Conservation (phyloP, 1,140 invertebrate genomes). For the Brachionus koreanus region DNA sequence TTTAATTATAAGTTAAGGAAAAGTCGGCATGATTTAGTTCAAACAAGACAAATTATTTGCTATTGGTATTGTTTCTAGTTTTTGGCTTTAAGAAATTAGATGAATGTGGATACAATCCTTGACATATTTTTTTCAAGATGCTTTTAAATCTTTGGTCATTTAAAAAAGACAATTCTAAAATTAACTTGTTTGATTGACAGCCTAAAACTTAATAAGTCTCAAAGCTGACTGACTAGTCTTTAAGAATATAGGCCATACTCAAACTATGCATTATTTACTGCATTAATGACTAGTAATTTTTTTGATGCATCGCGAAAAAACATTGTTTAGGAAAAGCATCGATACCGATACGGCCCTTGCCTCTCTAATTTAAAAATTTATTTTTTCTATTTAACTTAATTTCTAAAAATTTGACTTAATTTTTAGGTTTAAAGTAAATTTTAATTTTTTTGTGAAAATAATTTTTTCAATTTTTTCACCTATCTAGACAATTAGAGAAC, state of each 20-base stretch:
- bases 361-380: not conserved
- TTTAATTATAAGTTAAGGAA: not conserved
- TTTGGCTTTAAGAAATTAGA: not conserved
- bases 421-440: no score
- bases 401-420: no score
- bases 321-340: not conserved
- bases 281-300: not conserved
- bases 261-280: not conserved
- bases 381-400: no score
- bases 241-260: not conserved
- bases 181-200: not conserved
- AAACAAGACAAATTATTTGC: not conserved
- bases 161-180: not conserved
- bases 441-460: no score
- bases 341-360: not conserved
- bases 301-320: not conserved
- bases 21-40: not conserved
- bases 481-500: no score
- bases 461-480: no score
- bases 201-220: conserved; percentile 7
- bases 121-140: not conserved
- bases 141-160: not conserved
- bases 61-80: not conserved
- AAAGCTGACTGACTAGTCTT: not conserved
- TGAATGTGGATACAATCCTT: not conserved